phyloP scores from a whole-genome alignment of 2,797 vertebrate species.

The Gambelia wislizenii region DNA sequence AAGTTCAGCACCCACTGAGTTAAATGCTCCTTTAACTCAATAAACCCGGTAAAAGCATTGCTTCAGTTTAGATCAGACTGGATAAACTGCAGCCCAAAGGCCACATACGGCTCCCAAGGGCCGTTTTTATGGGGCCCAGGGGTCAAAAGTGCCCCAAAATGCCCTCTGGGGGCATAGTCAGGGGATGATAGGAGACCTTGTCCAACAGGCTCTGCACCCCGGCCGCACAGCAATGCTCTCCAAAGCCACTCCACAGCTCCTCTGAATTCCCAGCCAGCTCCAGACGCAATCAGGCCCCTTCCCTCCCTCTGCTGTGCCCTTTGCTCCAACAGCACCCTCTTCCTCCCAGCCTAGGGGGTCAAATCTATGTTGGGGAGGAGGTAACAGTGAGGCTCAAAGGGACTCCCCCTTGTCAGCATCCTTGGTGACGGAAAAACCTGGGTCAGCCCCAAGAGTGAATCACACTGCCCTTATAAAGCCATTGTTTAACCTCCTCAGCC shows the following conservation, averaged over 20 bases:
- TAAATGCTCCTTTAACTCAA: neutral
- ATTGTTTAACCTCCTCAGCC: conserved; percentile 66
- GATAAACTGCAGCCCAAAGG: too few relatives aligned
- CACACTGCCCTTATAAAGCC: conserved; percentile 80
- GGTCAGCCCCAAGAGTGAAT: rapidly evolving
- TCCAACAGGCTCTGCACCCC: neutral
- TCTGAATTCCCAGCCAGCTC: neutral
- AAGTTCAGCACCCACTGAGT: neutral
- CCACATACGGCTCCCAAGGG: neutral
- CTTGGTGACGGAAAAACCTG: neutral
- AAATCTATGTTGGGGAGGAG: neutral
- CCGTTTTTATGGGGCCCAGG: too few relatives aligned
- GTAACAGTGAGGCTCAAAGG: too few relatives aligned
- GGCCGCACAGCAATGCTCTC: neutral
- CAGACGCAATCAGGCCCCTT: neutral
- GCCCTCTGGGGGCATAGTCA: too few relatives aligned
- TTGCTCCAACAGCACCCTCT: too few relatives aligned
- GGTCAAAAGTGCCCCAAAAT: too few relatives aligned
- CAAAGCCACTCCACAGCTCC: neutral
- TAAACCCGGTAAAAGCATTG: neutral
- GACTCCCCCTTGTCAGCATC: too few relatives aligned
- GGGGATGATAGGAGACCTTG: neutral
- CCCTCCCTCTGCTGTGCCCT: rapidly evolving
- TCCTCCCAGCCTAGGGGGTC: neutral
- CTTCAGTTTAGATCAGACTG: neutral